Evolutionary conservation across 2,797 vertebrate genomes (phyloP), one percentile per base, ranked within the genome.

Genomic region (Lutjanus campechanus): DNA sequence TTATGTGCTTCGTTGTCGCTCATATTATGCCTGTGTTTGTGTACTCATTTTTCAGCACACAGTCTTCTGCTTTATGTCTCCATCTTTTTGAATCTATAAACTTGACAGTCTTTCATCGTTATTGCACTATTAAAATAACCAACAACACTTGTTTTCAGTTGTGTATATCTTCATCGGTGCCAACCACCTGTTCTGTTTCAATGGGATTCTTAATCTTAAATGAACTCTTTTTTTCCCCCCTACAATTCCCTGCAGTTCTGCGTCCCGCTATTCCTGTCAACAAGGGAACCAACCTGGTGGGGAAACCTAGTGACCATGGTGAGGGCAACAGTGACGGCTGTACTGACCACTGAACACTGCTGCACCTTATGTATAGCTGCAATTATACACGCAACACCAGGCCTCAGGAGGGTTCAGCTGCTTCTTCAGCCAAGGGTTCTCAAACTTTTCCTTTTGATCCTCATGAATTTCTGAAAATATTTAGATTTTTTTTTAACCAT

Each of bases 231-330:
- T 94, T 94, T 91, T 77, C 3, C 29, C 25, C 25, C 25, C 76
- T 87, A 88, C 65, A 69, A 78, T 86, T 79, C 74, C 55, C 65
- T 72, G 75, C 84, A 88, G 89, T 82, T 80, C 85, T 73, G 63
- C 89, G 1, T 7, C 76, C 86, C 2, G 4, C 78, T 63, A 61
- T 71, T 85, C 84, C 88, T 61, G 86, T 67, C 64, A 93, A 90
- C 88, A 92, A 92, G 77, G 91, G 62, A 64, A 63, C 76, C 69
- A 96, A 95, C 91, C 84, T 94, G 85, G 94, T 94, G 87, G 93
- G 89, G 68, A 94, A 95, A 75, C 85, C 83, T 9, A 88, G 67
- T 61, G 86, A 91, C 51, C 90, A 93, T 54, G 94, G 95, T 96
- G 86, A 96, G 93, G 56, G 79, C 50, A 64, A 75, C 69, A 82